phyloP scores from a whole-genome alignment of 1,140 invertebrate genomes.

The Drosophila miranda region DNA sequence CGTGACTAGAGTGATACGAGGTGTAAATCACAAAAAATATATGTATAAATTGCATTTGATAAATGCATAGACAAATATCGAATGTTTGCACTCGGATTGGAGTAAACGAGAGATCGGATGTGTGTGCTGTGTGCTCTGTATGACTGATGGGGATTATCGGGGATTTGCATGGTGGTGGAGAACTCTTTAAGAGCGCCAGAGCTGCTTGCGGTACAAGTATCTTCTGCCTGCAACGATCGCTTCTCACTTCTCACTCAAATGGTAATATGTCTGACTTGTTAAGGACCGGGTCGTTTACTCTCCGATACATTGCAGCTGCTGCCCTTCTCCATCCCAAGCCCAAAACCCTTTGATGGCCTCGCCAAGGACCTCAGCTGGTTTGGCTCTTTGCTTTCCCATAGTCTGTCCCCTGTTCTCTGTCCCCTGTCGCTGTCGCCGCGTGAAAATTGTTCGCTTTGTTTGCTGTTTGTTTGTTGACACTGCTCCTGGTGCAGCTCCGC shows the following conservation, averaged over 20 bases:
- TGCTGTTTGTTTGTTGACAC: conserved; percentile 70
- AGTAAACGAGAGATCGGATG: conserved; percentile 26
- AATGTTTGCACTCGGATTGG: conserved; percentile 49
- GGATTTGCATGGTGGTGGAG: conserved; percentile 13
- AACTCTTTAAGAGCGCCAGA: conserved; percentile 3
- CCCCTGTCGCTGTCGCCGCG: conserved; percentile 41
- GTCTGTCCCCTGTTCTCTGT: not conserved
- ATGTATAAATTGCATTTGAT: conserved; percentile 56
- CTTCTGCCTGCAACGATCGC: conserved; percentile 26
- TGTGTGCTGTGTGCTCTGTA: conserved; percentile 16
- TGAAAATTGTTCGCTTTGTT: conserved; percentile 69
- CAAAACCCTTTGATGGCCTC: conserved; percentile 33
- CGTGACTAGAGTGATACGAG: conserved; percentile 33
- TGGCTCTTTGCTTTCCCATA: conserved; percentile 34
- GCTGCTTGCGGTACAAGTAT: not conserved
- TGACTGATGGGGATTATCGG: conserved; percentile 23
- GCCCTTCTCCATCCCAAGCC: conserved; percentile 6
- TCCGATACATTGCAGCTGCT: conserved; percentile 50
- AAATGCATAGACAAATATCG: conserved; percentile 56
- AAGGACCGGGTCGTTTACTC: conserved; percentile 38
- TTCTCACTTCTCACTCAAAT: conserved; percentile 34
- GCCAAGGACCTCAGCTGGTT: conserved; percentile 61
- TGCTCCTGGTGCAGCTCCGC: conserved; percentile 30
- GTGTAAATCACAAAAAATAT: conserved; percentile 35
- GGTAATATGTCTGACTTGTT: conserved; percentile 59